Base-by-base conservation (phyloP, 1,140 invertebrate genomes). In the Lordiphosa collinella region DNA sequence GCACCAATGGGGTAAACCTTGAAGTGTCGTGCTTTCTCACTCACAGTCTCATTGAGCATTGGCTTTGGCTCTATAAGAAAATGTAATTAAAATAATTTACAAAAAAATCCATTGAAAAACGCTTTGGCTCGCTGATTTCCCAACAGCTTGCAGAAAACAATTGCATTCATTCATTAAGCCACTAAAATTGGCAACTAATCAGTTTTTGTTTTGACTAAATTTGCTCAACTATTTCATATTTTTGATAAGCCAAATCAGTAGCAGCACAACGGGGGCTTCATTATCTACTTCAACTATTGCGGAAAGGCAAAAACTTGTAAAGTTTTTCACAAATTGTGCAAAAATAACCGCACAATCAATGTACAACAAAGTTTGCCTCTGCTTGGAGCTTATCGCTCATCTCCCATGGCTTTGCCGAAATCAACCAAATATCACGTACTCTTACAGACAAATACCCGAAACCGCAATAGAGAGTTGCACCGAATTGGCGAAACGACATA, bases 391-490 rank as follows among this genome's bases (percentile, higher is more conserved):
- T 80, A 80, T 80, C 78, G 67, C 12, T 8, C 25, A 29, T 43
- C 40, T 37, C 44, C 29, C 16, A 37, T 34, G 16, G 55, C 37
- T 34, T 47, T 47, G 31, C 46, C 41, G 3, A 67, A 82, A 71
- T 67, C 62, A 34, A 7, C 11, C 48, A 41, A 61, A 60, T 63
- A 71, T 63, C 76, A 80, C 76, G 76, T 82, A 80, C 32, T 14
- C 29, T 11, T 9, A 29, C 34, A 44, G 47, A n/a, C 47, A 5
- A 1, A 12, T 11, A 57, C 41, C 53, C 48, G 29, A 38, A 47
- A 10, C 34, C 4, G n/a, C 47, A 49, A 49, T 36, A 49, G 34
- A 44, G 51, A 44, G 12, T 31, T 40, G 29, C 58, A 63, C 63
- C 58, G 48, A 74, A 68, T 74, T 75, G 58, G 58, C 44, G 14